phyloP scores from a whole-genome alignment of 1,140 invertebrate species.

The Zaprionus africanus region DNA sequence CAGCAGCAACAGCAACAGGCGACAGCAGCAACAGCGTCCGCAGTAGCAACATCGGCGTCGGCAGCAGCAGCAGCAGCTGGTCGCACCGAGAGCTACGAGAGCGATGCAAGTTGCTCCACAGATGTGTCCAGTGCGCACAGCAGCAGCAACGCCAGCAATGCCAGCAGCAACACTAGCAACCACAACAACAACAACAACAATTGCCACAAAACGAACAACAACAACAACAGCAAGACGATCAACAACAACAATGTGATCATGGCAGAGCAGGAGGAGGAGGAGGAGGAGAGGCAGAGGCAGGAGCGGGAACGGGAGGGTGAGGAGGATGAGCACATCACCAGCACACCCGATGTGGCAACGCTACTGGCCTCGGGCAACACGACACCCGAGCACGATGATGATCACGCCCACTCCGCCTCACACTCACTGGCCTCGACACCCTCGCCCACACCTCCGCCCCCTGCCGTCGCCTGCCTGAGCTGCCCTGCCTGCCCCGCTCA shows the following conservation, averaged over 20 bases:
- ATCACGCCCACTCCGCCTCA: not conserved
- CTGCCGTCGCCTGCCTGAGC: conserved; percentile 26
- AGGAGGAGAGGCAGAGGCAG: conserved; percentile 14
- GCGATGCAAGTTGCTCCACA: conserved; percentile 82
- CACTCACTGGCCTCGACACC: not conserved
- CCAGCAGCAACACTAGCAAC: conserved; percentile 51
- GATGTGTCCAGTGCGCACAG: conserved; percentile 72
- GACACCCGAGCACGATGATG: conserved; percentile 6
- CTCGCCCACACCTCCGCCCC: conserved; percentile 20
- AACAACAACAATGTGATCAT: conserved; percentile 50
- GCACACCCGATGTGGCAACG: conserved; percentile 66
- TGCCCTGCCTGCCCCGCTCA: conserved; percentile 87
- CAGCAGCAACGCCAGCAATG: conserved; percentile 39
- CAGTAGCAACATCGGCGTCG: conserved; percentile 13
- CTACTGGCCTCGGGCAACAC: conserved; percentile 50
- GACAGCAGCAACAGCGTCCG: conserved; percentile 2
- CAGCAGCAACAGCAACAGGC: conserved; percentile 22
- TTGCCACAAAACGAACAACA: conserved; percentile 61
- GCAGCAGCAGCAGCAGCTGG: conserved; percentile 31
- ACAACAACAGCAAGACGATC: conserved; percentile 65
- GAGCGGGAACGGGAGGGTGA: conserved; percentile 27
- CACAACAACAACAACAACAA: conserved; percentile 46
- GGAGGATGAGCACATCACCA: conserved; percentile 49
- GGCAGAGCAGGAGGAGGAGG: not conserved
- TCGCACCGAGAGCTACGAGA: conserved; percentile 76